These are phyloP conservation scores for Chionis minor DNA, from an alignment of 2,113 vertebrate species.

Conservation along the genomic window DNA sequence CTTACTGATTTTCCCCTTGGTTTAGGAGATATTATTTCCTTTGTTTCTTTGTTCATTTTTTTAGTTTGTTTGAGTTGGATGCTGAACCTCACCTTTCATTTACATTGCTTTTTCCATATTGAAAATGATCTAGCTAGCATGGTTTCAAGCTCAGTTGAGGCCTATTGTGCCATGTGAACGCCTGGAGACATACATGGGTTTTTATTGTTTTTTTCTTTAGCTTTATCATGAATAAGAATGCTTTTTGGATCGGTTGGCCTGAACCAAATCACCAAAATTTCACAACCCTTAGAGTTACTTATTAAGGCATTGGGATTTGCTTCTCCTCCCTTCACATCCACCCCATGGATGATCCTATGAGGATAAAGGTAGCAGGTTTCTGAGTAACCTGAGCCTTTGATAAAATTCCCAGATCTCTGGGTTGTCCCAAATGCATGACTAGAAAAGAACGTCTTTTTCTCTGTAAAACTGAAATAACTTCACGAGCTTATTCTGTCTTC, in stretches of 20 bases:
- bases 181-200: neutral
- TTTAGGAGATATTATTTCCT: neutral
- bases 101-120: neutral
- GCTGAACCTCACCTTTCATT: neutral
- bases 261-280: neutral
- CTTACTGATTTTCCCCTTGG: neutral
- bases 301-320: neutral
- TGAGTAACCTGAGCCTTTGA: neutral
- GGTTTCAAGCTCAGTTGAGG: neutral
- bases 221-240: neutral
- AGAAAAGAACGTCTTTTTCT: neutral
- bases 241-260: neutral
- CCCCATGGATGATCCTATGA: neutral
- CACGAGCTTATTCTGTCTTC: neutral
- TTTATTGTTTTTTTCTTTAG: neutral
- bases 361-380: neutral
- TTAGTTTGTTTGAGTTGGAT: neutral
- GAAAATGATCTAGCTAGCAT: neutral
- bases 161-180: neutral
- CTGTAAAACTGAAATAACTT: neutral
- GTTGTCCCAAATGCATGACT: neutral
- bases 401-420: neutral
- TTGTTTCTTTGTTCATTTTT: neutral
- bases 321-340: rapidly evolving
- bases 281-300: neutral